Conservation (phyloP, 2,113 vertebrate genomes). For the Elaphurus davidianus region DNA sequence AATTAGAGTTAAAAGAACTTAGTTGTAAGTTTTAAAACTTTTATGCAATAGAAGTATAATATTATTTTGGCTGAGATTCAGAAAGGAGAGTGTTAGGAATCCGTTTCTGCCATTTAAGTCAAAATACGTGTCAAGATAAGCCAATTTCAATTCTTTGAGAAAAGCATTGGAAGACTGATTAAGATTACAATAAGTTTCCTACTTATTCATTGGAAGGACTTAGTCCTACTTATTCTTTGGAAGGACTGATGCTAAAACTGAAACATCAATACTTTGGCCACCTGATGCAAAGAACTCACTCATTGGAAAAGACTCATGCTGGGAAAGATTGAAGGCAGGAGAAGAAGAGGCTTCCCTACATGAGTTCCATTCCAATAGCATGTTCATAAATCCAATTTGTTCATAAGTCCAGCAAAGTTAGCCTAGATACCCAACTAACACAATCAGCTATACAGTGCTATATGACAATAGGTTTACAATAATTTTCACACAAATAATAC, state of each 20-base stretch:
- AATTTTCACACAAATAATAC: neutral
- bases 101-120: neutral
- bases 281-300: too few species aligned
- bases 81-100: neutral
- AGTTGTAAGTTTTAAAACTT: neutral
- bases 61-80: neutral
- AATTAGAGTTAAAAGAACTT: neutral
- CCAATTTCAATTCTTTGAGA: neutral
- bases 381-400: neutral
- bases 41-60: neutral
- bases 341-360: neutral
- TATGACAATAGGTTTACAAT: neutral
- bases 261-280: too few species aligned
- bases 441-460: neutral
- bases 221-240: too few species aligned
- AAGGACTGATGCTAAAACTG: too few species aligned
- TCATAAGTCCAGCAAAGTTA: neutral
- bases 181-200: neutral
- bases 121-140: neutral
- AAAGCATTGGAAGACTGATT: neutral
- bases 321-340: too few species aligned
- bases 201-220: neutral
- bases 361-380: neutral
- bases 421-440: neutral
- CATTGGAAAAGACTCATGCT: too few species aligned